These are phyloP conservation scores for Theodoxus fluviatilis DNA, from an alignment of 2,888 invertebrate genomes.

Conservation along the genomic window DNA sequence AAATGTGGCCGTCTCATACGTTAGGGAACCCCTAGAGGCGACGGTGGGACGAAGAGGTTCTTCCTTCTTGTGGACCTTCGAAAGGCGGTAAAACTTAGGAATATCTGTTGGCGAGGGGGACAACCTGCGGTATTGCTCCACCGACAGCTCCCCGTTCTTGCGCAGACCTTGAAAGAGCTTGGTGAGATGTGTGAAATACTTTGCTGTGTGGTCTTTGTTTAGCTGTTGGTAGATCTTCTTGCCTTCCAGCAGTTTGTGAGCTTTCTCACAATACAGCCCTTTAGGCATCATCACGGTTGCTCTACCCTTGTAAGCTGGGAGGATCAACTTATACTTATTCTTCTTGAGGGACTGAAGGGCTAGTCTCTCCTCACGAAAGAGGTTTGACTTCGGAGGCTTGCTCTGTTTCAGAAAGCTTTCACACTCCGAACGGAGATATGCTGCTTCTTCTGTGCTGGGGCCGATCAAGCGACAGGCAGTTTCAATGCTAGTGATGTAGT, in stretches of 20 bases:
- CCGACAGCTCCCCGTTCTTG: no score
- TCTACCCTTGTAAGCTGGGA: background rate
- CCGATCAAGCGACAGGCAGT: background rate
- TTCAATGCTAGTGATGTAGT: constrained; percentile 8
- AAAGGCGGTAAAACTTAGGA: background rate
- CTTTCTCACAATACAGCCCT: background rate
- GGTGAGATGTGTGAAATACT: background rate
- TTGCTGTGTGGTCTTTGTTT: background rate
- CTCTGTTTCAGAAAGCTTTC: no score
- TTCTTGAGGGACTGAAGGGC: background rate
- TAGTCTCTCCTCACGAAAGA: background rate
- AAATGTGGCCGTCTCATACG: no score
- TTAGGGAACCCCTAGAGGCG: no score
- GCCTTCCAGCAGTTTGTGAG: background rate
- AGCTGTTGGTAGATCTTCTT: constrained; percentile 6
- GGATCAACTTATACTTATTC: background rate
- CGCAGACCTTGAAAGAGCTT: no score
- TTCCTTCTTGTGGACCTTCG: constrained; percentile 13
- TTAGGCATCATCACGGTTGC: background rate
- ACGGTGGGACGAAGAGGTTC: no score
- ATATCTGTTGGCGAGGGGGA: background rate
- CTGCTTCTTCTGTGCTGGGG: background rate
- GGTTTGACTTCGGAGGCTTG: constrained; percentile 1
- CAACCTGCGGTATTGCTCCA: background rate
- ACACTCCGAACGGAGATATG: background rate